These are phyloP conservation scores for Scomberomorus guttatus DNA, from an alignment of 2,797 vertebrate genomes.

Conservation along the genomic window DNA sequence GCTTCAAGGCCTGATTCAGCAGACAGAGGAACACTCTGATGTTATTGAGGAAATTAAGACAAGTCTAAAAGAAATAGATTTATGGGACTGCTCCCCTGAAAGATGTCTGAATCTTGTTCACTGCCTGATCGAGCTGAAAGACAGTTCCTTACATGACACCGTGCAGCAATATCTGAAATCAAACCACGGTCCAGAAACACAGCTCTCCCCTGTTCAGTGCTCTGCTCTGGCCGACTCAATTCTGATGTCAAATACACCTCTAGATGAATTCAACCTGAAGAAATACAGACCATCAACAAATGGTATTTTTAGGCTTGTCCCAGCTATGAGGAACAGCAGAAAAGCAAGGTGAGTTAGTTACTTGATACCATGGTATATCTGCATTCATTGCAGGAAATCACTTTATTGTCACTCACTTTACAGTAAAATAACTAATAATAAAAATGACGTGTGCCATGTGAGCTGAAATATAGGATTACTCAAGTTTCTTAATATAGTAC, in stretches of 20 bases:
- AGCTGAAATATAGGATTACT: no score
- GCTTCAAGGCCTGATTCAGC: slow-evolving; percentile 30
- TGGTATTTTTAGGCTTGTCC: slow-evolving; percentile 42
- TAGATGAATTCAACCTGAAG: slow-evolving; percentile 53
- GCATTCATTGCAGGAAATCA: background rate
- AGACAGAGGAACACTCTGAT: slow-evolving; percentile 11
- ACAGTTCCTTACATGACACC: slow-evolving; percentile 31
- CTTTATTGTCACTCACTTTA: background rate
- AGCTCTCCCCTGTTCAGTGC: slow-evolving; percentile 32
- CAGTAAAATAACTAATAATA: no score
- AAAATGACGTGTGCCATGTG: background rate
- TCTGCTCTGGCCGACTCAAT: background rate
- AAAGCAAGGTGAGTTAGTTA: slow-evolving; percentile 33
- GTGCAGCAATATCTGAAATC: slow-evolving; percentile 25
- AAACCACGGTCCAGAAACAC: slow-evolving; percentile 14
- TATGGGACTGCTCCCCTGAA: accelerated
- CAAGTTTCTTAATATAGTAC: no score
- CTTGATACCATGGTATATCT: no score
- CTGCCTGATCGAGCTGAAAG: slow-evolving; percentile 53
- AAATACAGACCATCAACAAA: slow-evolving; percentile 48
- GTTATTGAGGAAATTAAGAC: slow-evolving; percentile 14
- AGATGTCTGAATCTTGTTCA: slow-evolving; percentile 46
- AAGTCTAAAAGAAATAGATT: slow-evolving; percentile 29
- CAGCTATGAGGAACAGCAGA: slow-evolving; percentile 54
- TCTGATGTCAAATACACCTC: slow-evolving; percentile 36